Conservation (phyloP, 1,140 invertebrate species). For the Saccostrea cuccullata region DNA sequence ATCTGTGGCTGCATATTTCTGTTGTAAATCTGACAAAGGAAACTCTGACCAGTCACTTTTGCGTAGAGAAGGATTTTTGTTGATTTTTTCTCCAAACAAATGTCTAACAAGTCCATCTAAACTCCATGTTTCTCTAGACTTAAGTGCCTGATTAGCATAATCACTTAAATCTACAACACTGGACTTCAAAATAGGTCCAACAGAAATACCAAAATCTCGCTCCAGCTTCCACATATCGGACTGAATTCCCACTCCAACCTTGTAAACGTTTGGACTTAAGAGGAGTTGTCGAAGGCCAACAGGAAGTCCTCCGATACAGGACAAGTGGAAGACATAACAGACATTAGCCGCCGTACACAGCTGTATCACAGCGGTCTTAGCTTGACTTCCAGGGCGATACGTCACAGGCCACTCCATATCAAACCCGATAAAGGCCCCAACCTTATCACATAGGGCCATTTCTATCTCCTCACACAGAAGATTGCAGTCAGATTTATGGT, state of each 20-base stretch:
- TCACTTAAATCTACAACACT: conserved; percentile 57
- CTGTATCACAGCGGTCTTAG: conserved; percentile 62
- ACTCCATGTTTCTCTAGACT: conserved; percentile 62
- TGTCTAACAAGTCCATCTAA: conserved; percentile 61
- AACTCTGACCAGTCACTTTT: conserved; percentile 63
- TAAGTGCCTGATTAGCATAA: conserved; percentile 58
- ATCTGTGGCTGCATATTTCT: conserved; percentile 65
- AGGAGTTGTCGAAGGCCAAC: conserved; percentile 54
- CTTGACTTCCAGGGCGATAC: conserved; percentile 59
- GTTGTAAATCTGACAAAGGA: conserved; percentile 58
- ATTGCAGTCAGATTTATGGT: conserved; percentile 61
- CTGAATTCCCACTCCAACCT: conserved; percentile 61
- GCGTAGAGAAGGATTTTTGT: conserved; percentile 58
- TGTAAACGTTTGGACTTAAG: conserved; percentile 54
- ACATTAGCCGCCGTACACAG: conserved; percentile 48
- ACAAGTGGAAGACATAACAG: conserved; percentile 65
- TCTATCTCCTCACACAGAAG: conserved; percentile 63
- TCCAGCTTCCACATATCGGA: conserved; percentile 65
- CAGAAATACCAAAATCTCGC: conserved; percentile 58
- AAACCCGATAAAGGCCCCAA: conserved; percentile 56
- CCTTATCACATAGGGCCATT: conserved; percentile 22
- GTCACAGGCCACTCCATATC: conserved; percentile 67
- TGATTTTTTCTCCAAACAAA: conserved; percentile 56
- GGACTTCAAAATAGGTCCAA: conserved; percentile 56
- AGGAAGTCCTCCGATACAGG: conserved; percentile 60